phyloP scores from a whole-genome alignment of 2,797 vertebrate genomes.

The Phalanger gymnotis region DNA sequence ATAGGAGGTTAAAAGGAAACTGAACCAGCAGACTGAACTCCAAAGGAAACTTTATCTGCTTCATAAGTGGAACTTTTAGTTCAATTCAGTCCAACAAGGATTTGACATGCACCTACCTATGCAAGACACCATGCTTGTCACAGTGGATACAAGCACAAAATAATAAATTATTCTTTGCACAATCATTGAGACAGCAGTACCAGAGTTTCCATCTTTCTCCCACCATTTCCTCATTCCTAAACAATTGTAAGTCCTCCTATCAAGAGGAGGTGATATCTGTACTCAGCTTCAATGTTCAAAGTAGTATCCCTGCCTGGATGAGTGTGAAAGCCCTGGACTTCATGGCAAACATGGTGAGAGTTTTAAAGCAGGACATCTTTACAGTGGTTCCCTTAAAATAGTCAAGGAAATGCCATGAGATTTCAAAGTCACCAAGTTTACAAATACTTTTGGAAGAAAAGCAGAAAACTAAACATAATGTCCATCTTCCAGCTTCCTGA shows the following conservation, averaged over 20 bases:
- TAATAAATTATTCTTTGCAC: not conserved
- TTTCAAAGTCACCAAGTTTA: not conserved
- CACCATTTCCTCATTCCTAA: not conserved
- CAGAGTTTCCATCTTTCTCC: not conserved
- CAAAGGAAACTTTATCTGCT: constrained; percentile 3
- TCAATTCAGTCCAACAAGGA: not conserved
- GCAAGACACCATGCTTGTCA: not conserved
- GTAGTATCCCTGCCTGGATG: not conserved
- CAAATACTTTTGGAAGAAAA: not conserved
- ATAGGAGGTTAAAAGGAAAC: not conserved
- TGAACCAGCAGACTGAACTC: not conserved
- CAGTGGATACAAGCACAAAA: not conserved
- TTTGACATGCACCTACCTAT: not conserved
- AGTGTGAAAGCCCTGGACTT: not conserved
- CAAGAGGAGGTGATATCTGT: not conserved
- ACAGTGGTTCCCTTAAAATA: not conserved
- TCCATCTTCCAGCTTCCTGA: not conserved
- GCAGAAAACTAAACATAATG: not conserved
- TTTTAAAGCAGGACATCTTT: not conserved
- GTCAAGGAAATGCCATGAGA: not conserved
- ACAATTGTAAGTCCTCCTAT: not conserved
- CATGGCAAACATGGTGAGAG: not conserved
- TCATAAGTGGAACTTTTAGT: not conserved
- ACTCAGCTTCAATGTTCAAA: not conserved
- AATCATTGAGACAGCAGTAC: not conserved